Evolutionary conservation across 2,797 vertebrate genomes (phyloP), one percentile per base, ranked within the genome.

Genomic region (Siniperca scherzeri): DNA sequence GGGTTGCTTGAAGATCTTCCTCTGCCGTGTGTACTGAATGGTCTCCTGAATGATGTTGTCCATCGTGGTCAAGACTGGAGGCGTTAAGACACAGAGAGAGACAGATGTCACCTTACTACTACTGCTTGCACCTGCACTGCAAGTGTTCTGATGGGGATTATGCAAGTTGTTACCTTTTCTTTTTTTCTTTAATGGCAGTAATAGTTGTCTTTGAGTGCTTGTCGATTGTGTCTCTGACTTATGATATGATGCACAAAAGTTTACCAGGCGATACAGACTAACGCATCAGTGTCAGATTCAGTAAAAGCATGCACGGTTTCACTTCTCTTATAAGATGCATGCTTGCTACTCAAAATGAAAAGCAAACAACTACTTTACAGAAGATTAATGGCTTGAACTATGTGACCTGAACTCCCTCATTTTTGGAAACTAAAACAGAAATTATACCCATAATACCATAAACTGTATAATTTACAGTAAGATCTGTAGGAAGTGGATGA

Each of bases 1-100:
- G 0, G 97, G 88, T 75, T 85, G 92, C 53, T 88, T 93, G 88
- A 98, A 98, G 85, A 95, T 94, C 86, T 96, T 95, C 80, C 96
- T 92, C 88, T 97, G 96, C 2, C 73, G 68, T 0, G 96, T 97
- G 94, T 98, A 98, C 16, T 95, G 84, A 11, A 96, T 91, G 1
- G 97, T 98, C 71, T 97, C 97, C 87, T 94, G 91, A 60, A 98
- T 93, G 40, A 97, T 1, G 5, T 55, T 95, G 75, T 97, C 96
- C 96, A 98, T 95, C 0, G 25, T 77, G 11, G 89, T 91, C 80
- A 98, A n/a, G 42, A 88, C 97, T 98, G 69, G 3, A 56, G 55
- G 67, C 10, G 30, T 48, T 17, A 5, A 66, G 30, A 88, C 4
- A 50, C 4, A 50, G 56, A 83, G 57, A 77, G 55, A 80, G 6